These are phyloP conservation scores for Cynodonichthys magdalenae DNA, from an alignment of 2,797 vertebrate species.

Conservation along the genomic window DNA sequence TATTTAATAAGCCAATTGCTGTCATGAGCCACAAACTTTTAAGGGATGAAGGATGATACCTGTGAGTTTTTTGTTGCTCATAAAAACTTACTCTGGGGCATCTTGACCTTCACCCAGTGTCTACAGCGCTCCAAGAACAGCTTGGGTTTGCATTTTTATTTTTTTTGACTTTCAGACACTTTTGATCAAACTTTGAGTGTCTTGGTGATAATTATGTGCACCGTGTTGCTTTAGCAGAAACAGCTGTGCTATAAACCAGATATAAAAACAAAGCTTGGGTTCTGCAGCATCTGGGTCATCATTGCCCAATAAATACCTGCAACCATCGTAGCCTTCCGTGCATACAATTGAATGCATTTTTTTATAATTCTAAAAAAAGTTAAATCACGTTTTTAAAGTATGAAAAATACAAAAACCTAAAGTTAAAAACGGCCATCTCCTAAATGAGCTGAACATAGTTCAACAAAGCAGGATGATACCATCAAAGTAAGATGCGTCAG, in stretches of 20 bases:
- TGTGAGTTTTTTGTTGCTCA: conserved; percentile 24
- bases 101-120: conserved; percentile 44
- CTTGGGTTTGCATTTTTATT: conserved; percentile 22
- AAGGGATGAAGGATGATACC: conserved; percentile 24
- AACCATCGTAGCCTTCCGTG: conserved; percentile 49
- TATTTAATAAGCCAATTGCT: conserved; percentile 62
- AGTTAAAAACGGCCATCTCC: too few relatives aligned
- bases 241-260: conserved; percentile 82
- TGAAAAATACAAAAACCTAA: too few relatives aligned
- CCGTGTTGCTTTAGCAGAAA: conserved; percentile 68
- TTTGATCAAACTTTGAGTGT: conserved; percentile 74
- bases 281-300: conserved; percentile 76
- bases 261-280: conserved; percentile 78
- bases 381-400: too few relatives aligned
- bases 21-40: conserved; percentile 57
- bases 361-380: too few relatives aligned
- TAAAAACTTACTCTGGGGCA: conserved; percentile 39
- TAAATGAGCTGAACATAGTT: too few relatives aligned
- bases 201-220: conserved; percentile 70
- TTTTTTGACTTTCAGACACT: conserved; percentile 66
- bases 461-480: too few relatives aligned
- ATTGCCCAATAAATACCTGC: conserved; percentile 76
- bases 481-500: too few relatives aligned
- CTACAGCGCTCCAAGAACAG: conserved; percentile 2
- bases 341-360: too few relatives aligned